Conservation (phyloP, 2,888 invertebrate species). For the Aspidiotus rigidus region DNA sequence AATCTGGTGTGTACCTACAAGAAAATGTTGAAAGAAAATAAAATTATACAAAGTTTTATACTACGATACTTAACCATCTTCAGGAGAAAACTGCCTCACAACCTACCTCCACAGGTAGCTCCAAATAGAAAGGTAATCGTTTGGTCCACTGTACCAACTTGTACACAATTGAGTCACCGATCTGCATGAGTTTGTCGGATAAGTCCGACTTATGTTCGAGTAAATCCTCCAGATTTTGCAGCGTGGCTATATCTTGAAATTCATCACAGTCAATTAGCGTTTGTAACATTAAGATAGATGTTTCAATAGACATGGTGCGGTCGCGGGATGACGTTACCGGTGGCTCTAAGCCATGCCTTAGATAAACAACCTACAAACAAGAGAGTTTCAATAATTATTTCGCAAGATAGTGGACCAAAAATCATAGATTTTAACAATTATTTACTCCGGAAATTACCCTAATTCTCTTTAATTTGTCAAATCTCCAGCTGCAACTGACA, state of each 20-base stretch:
- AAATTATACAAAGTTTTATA: not conserved
- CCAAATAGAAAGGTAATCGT: slow-evolving; percentile 90
- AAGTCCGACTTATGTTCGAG: slow-evolving; percentile 84
- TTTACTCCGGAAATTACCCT: too few relatives aligned
- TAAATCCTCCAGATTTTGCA: slow-evolving; percentile 77
- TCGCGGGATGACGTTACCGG: slow-evolving; percentile 77
- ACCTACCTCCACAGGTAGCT: slow-evolving; percentile 79
- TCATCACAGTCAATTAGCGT: slow-evolving; percentile 92
- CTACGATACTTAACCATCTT: not conserved
- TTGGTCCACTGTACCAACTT: slow-evolving; percentile 99
- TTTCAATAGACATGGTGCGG: slow-evolving; percentile 70
- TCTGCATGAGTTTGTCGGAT: slow-evolving; percentile 84
- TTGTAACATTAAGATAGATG: slow-evolving; percentile 79
- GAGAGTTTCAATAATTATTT: not conserved
- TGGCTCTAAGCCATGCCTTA: slow-evolving; percentile 77
- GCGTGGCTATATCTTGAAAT: slow-evolving; percentile 90
- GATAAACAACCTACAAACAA: slow-evolving; percentile 58
- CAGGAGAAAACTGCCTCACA: not conserved
- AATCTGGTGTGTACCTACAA: slow-evolving; percentile 71
- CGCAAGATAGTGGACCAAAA: too few relatives aligned
- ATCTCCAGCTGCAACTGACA: too few relatives aligned
- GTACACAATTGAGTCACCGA: slow-evolving; percentile 96
- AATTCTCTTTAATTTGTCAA: too few relatives aligned
- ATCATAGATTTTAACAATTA: too few relatives aligned
- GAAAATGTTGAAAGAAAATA: not conserved